Percentiles rank a stretch among this genome's conserved stretches.
Conservation (phyloP, 1,140 invertebrate genomes). For the Aphelenchoides besseyi region DNA sequence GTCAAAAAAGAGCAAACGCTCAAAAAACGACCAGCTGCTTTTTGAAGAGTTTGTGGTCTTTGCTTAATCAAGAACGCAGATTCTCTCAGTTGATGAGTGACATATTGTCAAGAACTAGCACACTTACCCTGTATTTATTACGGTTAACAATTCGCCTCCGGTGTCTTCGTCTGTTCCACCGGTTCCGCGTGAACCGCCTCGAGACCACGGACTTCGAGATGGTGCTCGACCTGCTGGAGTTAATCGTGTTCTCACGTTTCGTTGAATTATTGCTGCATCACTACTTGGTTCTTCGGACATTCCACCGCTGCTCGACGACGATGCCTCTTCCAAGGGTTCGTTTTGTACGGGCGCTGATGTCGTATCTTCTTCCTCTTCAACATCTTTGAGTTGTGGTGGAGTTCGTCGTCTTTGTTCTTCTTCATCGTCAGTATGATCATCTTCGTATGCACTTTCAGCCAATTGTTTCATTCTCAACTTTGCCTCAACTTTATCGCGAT, state of each 20-base stretch:
- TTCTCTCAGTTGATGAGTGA: background rate
- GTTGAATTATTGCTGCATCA: background rate
- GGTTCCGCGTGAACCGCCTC: background rate
- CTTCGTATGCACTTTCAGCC: background rate
- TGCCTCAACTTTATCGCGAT: slow-evolving; percentile 20
- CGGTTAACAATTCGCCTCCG: background rate
- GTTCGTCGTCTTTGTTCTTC: slow-evolving; percentile 1
- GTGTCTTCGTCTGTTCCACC: slow-evolving; percentile 11
- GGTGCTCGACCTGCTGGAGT: background rate
- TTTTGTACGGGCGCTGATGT: background rate
- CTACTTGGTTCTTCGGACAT: slow-evolving; percentile 2
- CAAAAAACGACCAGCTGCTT: background rate
- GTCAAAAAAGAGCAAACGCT: too few relatives aligned
- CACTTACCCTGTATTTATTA: slow-evolving; percentile 13
- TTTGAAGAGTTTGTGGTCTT: background rate
- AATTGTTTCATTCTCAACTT: slow-evolving; percentile 13
- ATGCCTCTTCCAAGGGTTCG: slow-evolving; percentile 11
- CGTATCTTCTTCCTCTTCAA: background rate
- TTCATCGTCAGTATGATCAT: background rate
- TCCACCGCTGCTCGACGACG: background rate
- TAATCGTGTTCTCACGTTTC: background rate
- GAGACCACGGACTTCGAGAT: slow-evolving; percentile 4
- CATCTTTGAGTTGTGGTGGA: background rate
- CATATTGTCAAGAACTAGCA: background rate
- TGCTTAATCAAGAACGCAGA: too few relatives aligned